Evolutionary conservation across 1,140 invertebrate genomes (phyloP), one percentile per base, ranked within the genome.

Genomic region (Notospermus geniculatus): DNA sequence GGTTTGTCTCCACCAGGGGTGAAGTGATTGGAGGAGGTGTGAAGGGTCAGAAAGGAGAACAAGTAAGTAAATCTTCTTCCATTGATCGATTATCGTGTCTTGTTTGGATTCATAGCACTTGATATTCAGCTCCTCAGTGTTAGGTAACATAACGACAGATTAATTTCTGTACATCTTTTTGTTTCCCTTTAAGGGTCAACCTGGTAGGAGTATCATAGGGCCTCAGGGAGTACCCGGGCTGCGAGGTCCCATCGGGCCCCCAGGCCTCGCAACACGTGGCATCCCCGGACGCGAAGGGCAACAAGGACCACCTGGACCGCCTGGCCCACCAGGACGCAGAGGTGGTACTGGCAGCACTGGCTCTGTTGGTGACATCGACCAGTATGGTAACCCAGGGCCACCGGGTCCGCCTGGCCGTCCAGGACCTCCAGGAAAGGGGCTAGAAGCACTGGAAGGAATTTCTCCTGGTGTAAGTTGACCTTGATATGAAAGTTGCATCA

Each of bases 341-440:
- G 65, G 68, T 25, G 46, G n/a, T n/a, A 11, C 7, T 25, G 54
- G 54, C 2, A 62, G 50, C 13, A 30, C 32, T 29, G 58, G 58
- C 25, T 82, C 83, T 1, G 82, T 84, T 19, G 54, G 23, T 29
- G 25, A 25, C 25, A 9, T 27, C 60, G 32, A 57, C 52, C 5
- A 57, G 62, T n/a, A 23, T 53, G 25, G 19, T 50, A 57, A 45
- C 32, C 22, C 19, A 22, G 29, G 45, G 87, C 87, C 5, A 80
- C 81, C 86, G 0, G 87, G 85, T 23, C 23, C 61, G 1, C 66
- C 57, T 19, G 74, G 74, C 1, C 58, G 58, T 11, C 62, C 52
- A 32, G 65, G 66, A 9, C 64, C 64, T n/a, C 64, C 52, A 60
- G 82, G 90, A 15, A 70, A 84, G 4, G 88, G 90, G 0, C 90